These are phyloP conservation scores for Metaphire vulgaris DNA, from an alignment of 1,140 invertebrate genomes.

Conservation along the genomic window DNA sequence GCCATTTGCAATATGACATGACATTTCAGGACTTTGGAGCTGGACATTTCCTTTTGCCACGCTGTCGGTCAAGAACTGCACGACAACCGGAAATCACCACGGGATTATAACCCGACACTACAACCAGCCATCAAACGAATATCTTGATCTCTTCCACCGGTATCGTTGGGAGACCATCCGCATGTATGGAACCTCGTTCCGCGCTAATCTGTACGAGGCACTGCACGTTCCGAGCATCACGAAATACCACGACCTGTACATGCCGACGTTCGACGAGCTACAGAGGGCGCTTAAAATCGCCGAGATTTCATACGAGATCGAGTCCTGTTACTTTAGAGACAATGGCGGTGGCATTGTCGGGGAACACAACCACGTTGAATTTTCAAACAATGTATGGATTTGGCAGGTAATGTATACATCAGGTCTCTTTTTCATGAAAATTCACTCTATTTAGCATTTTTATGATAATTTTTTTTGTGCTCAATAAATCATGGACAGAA, in stretches of 20 bases:
- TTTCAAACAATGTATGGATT: constrained; percentile 52
- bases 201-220: constrained; percentile 38
- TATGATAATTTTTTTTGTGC: too few relatives aligned
- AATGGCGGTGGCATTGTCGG: constrained; percentile 45
- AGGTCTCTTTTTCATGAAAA: too few relatives aligned
- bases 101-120: constrained; percentile 81
- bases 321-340: constrained; percentile 36
- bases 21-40: constrained; percentile 23
- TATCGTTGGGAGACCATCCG: constrained; percentile 40
- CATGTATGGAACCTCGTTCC: constrained; percentile 30
- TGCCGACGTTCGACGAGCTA: constrained; percentile 50
- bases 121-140: constrained; percentile 58
- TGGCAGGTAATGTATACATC: constrained; percentile 43
- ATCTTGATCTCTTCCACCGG: constrained; percentile 45
- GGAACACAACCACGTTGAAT: constrained; percentile 51
- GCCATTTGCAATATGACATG: too few relatives aligned
- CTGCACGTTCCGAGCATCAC: constrained; percentile 49
- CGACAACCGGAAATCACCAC: constrained; percentile 68
- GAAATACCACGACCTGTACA: constrained; percentile 46
- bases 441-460: too few relatives aligned
- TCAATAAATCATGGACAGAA: too few relatives aligned
- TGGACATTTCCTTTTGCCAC: constrained; percentile 31
- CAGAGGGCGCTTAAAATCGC: constrained; percentile 49
- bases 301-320: constrained; percentile 44
- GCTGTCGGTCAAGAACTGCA: constrained; percentile 41